These are phyloP conservation scores for Asobara japonica DNA, from an alignment of 1,140 invertebrate genomes.

Conservation along the genomic window DNA sequence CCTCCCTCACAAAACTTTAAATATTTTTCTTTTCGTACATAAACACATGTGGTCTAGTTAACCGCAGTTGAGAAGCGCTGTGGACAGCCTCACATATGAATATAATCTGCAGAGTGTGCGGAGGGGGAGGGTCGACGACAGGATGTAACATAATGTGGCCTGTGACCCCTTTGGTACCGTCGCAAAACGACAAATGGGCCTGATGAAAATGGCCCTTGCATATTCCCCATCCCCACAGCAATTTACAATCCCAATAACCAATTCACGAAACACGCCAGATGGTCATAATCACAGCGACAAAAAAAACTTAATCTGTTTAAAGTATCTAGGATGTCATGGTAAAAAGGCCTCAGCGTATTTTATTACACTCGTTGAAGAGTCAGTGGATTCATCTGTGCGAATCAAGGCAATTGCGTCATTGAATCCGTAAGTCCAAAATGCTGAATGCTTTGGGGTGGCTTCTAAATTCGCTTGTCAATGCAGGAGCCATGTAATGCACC, in stretches of 20 bases:
- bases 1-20: too few species aligned
- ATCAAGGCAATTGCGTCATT: slow-evolving; percentile 11
- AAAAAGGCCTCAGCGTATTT: background rate
- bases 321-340: background rate
- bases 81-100: background rate
- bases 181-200: background rate
- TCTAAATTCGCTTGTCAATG: background rate
- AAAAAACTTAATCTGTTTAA: background rate
- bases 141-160: slow-evolving; percentile 3
- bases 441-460: background rate
- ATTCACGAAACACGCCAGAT: background rate
- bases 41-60: background rate
- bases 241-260: too few species aligned
- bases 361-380: background rate
- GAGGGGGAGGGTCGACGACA: background rate
- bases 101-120: background rate
- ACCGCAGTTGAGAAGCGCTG: background rate
- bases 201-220: background rate
- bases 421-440: background rate
- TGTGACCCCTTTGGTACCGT: background rate
- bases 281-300: background rate
- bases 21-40: background rate
- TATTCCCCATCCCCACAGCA: background rate
- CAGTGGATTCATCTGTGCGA: background rate
- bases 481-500: background rate